Evolutionary conservation across 2,113 vertebrate species (phyloP).

Genomic region (Cricetomys ansorgei): DNA sequence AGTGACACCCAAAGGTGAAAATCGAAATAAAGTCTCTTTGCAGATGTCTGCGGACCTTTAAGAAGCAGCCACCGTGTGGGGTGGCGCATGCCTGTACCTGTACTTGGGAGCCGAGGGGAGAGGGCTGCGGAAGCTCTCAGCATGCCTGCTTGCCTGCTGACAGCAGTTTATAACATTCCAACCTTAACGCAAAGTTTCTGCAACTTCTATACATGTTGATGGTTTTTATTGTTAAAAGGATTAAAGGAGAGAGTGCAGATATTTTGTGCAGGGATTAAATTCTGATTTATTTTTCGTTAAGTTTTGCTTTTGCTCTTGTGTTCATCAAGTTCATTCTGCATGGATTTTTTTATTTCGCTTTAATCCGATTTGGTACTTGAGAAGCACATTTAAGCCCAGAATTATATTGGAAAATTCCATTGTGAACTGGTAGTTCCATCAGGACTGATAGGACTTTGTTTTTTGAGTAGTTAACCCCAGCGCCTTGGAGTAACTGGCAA

Average conservation of each 20-base stretch:
- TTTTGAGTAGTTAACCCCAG: not conserved
- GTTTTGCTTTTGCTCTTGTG: not conserved
- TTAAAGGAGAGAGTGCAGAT: conserved; percentile 44
- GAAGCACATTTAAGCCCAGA: not conserved
- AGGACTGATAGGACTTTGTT: not conserved
- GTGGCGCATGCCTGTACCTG: not conserved
- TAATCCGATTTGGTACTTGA: conserved; percentile 29
- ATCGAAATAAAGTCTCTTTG: not conserved
- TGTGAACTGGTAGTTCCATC: conserved; percentile 22
- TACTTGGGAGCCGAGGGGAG: not conserved
- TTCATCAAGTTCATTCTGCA: not conserved
- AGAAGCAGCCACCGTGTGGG: not conserved
- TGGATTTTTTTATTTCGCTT: conserved; percentile 60
- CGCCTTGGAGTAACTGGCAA: not conserved
- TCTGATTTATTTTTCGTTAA: conserved; percentile 21
- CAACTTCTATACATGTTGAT: not conserved
- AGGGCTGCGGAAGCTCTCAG: not conserved
- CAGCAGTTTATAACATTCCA: not conserved
- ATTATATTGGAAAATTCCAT: conserved; percentile 19
- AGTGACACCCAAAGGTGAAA: not conserved
- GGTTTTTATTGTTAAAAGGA: conserved; percentile 25
- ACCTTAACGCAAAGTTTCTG: not conserved
- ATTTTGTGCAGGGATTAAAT: conserved; percentile 45
- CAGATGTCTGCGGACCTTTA: conserved; percentile 5
- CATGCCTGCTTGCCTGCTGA: not conserved